phyloP scores from a whole-genome alignment of 2,797 vertebrate genomes.

The Podarcis lilfordi region DNA sequence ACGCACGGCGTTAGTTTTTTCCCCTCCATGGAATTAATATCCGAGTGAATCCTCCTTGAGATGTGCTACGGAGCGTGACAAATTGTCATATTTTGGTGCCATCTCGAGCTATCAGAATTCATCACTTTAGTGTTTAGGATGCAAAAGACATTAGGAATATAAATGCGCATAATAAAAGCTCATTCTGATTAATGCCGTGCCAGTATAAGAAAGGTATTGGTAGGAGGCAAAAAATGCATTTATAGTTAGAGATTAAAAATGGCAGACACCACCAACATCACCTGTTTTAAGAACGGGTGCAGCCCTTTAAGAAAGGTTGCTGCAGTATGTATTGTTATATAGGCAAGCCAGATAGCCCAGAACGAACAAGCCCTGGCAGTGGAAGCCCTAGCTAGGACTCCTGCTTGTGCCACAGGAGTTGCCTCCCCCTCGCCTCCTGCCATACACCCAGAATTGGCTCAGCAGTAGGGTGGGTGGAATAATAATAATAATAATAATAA shows the following conservation, averaged over 20 bases:
- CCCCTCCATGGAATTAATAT: conserved; percentile 21
- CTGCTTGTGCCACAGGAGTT: no score
- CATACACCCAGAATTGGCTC: no score
- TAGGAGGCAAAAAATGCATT: background rate
- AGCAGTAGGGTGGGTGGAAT: no score
- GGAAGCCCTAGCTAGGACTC: no score
- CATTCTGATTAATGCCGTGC: conserved; percentile 24
- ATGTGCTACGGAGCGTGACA: conserved; percentile 30
- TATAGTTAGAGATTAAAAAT: conserved; percentile 13
- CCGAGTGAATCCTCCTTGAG: conserved; percentile 11
- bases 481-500: no score
- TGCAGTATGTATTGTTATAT: no score
- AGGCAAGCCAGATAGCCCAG: no score
- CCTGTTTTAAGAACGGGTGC: background rate
- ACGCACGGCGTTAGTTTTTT: conserved; percentile 9
- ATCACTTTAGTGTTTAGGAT: conserved; percentile 30
- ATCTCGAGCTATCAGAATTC: conserved; percentile 33
- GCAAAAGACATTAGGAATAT: conserved; percentile 34
- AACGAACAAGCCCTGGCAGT: no score
- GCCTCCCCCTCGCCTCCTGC: no score
- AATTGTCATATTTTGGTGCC: conserved; percentile 31
- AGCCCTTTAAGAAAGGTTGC: no score
- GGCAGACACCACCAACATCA: background rate
- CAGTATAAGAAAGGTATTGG: conserved; percentile 16
- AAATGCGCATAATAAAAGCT: conserved; percentile 32